Conservation (phyloP, 2,113 vertebrate species). For the Microtus pennsylvanicus region DNA sequence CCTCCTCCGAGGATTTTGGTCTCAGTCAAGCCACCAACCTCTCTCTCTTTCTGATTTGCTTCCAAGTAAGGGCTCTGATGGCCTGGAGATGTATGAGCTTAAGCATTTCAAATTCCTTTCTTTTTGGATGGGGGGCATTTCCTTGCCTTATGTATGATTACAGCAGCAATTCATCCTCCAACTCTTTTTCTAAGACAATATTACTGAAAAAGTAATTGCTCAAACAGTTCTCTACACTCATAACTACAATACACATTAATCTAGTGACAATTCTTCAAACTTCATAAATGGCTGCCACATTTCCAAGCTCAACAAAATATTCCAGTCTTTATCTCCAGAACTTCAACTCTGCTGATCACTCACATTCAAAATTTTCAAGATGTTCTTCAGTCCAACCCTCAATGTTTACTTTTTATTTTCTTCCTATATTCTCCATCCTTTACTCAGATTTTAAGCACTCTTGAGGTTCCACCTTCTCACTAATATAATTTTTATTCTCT, state of each 20-base stretch:
- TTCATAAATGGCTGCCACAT: neutral
- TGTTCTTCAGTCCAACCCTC: neutral
- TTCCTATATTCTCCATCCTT: neutral
- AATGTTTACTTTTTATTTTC: neutral
- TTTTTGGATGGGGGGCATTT: neutral
- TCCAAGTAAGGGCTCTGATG: neutral
- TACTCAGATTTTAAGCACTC: neutral
- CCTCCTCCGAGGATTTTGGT: neutral
- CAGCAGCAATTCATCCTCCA: neutral
- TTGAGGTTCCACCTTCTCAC: neutral
- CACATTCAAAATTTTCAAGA: neutral
- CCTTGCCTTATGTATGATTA: neutral
- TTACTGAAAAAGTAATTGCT: neutral
- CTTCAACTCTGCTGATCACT: neutral
- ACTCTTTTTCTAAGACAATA: neutral
- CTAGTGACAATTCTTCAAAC: neutral
- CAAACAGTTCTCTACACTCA: neutral
- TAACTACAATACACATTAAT: neutral
- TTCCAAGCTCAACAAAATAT: neutral
- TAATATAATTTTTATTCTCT: slow-evolving; percentile 1
- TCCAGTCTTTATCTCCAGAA: neutral
- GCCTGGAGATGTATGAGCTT: neutral
- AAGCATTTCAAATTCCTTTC: neutral
- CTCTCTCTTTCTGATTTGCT: neutral
- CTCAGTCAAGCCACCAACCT: neutral